Evolutionary conservation across 2,888 invertebrate genomes (phyloP), one percentile per base, ranked within the genome.

Genomic region (Deilephila elpenor): DNA sequence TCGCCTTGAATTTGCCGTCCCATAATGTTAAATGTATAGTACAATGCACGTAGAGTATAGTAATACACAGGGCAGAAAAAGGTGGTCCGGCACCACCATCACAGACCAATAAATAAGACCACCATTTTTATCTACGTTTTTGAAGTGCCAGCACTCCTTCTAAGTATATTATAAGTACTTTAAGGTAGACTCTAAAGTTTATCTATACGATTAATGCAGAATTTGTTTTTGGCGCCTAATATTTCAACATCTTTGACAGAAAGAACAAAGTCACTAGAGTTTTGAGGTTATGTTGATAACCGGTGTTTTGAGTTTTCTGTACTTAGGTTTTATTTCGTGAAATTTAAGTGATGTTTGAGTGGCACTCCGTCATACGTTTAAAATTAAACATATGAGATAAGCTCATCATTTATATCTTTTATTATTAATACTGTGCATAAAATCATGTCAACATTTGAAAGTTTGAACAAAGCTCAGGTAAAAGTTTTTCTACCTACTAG

Each of bases 401-500:
- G 25, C 25, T 25, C 25, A 25, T 25, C 25, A 25, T 19, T 0
- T 5, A 19, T 17, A 53, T 53, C 25, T 25, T n/a, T 25, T 8
- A 11, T 37, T 34, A 51, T 53, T 25, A 19, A 32, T 44, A 1
- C 19, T 61, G 37, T 71, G 60, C 19, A 59, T 32, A 59, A 59
- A 59, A 59, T 51, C 32, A 77, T 90, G 90, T 79, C 88, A 34
- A 76, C 82, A 53, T 90, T 88, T 78, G 90, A 91, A 76, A 85
- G 80, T 74, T 79, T 92, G 76, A 80, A 90, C 32, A 76, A 81
- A 29, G 74, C 78, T 64, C 90, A 93, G 85, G 93, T 92, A 85
- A 79, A 79, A 78, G 34, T 5, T 19, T 17, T 19, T 19, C 1
- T 19, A 5, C 53, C 14, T 19, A 19, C 14, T 53, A 17, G 14